A percentile compares a stretch with the other conserved stretches of the same genome.
phyloP scores from a whole-genome alignment of 1,140 invertebrate species.

The Homalodisca vitripennis region DNA sequence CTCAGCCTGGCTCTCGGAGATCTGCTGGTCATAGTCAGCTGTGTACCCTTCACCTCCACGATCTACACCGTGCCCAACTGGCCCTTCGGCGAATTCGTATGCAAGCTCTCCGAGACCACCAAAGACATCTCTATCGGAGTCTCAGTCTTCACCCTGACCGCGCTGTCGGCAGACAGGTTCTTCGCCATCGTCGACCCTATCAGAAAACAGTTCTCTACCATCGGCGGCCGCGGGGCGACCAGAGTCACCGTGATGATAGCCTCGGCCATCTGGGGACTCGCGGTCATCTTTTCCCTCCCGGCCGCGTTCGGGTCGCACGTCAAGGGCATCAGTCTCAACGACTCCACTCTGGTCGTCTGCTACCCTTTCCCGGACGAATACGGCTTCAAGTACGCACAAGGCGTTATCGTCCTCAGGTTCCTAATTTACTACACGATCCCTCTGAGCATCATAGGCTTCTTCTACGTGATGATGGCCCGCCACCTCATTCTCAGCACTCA shows the following conservation, averaged over 20 bases:
- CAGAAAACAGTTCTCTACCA: constrained; percentile 53
- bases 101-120: constrained; percentile 74
- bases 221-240: constrained; percentile 64
- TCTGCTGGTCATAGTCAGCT: constrained; percentile 72
- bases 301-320: constrained; percentile 73
- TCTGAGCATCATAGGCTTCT: constrained; percentile 75
- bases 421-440: constrained; percentile 84
- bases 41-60: constrained; percentile 76
- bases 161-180: constrained; percentile 78
- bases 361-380: constrained; percentile 76
- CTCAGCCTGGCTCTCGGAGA: constrained; percentile 77
- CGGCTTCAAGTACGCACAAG: constrained; percentile 65
- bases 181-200: constrained; percentile 83
- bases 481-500: constrained; percentile 78
- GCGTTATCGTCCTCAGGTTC: constrained; percentile 71
- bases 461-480: constrained; percentile 85
- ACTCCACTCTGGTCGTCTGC: constrained; percentile 56
- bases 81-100: constrained; percentile 75
- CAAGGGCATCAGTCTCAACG: constrained; percentile 29
- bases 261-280: constrained; percentile 78
- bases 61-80: constrained; percentile 76
- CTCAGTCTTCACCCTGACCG: constrained; percentile 82
- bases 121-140: constrained; percentile 84
- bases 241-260: constrained; percentile 67
- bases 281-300: constrained; percentile 72